Evolutionary conservation across 2,888 invertebrate genomes (phyloP), one percentile per base, ranked within the genome.

Genomic region (Scaeva pyrastri): DNA sequence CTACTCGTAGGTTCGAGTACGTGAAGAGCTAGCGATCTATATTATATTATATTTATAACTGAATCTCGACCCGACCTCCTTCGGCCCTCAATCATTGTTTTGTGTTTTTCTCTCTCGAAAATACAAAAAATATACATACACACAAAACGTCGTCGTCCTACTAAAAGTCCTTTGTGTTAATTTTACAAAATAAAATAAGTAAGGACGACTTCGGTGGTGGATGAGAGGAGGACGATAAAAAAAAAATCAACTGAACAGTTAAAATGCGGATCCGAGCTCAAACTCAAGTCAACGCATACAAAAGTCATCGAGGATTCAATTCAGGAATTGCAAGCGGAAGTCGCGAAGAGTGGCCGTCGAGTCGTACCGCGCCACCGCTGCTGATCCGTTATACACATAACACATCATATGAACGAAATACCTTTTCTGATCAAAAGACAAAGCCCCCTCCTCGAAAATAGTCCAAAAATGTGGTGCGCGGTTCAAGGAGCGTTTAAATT

Each of bases 241-340:
- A 62, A n/a, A 56, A 55, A 56, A 43, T n/a, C n/a, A 76, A 48
- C 68, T 73, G 68, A 78, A 83, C 80, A 75, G 77, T 86, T 86
- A 78, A 86, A 86, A 86, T 86, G n/a, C n/a, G 86, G 78, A 86
- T 82, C 85, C 43, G 43, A 60, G 41, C 76, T 86, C 80, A 77
- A n/a, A 82, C 64, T 86, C 74, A 77, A 86, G 81, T 77, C 77
- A 86, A 77, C 74, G 86, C 82, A 86, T 77, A 77, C 71, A 81
- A 66, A 86, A 86, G 86, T 86, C 86, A 86, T 86, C 73, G 82
- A 82, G 86, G 74, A 86, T 74, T 86, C 82, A 71, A 85, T 85
- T 86, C 77, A 82, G 77, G 82, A 82, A 86, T 82, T 86, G 86
- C 86, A 86, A 86, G 78, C 86, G 86, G 86, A 82, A 86, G 86